These are phyloP conservation scores for Epizoanthus illoricatus DNA, from an alignment of 92 coral and sea anemone genomes.

Conservation along the genomic window DNA sequence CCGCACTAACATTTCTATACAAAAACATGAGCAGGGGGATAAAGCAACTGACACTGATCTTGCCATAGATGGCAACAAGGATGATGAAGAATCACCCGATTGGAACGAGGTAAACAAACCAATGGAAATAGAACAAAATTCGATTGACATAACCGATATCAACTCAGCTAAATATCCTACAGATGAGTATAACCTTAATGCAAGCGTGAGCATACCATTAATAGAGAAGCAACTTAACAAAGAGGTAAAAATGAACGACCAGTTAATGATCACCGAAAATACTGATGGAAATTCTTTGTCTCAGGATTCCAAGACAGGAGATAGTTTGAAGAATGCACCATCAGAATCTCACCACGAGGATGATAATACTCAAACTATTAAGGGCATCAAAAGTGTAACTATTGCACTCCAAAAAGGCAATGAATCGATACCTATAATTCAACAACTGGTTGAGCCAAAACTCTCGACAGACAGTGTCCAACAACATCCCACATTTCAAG, in stretches of 20 bases:
- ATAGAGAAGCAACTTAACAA: constrained; percentile 19
- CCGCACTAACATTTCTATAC: not conserved
- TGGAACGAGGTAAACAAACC: not conserved
- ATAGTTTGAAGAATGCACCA: not conserved
- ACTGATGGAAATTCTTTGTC: not conserved
- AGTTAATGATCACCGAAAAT: constrained; percentile 31
- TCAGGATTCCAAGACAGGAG: not conserved
- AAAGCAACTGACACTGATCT: not conserved
- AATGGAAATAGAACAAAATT: not conserved
- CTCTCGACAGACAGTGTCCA: not conserved
- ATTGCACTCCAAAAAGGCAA: constrained; percentile 38
- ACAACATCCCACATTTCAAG: constrained; percentile 13
- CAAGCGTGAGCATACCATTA: constrained; percentile 3
- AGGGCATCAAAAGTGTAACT: constrained; percentile 32
- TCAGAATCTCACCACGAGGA: not conserved
- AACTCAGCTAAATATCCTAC: not conserved
- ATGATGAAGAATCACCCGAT: not conserved
- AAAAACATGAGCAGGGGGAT: not conserved
- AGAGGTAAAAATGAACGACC: constrained; percentile 23
- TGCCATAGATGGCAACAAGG: not conserved
- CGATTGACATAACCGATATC: not conserved
- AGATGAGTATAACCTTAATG: not conserved
- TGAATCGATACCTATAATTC: constrained; percentile 26
- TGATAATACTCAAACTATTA: constrained; percentile 8
- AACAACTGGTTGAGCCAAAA: constrained; percentile 18